Percentiles rank a stretch among this genome's conserved stretches.
phyloP scores from a whole-genome alignment of 2,113 vertebrate genomes.

The Oreocharis arfaki region DNA sequence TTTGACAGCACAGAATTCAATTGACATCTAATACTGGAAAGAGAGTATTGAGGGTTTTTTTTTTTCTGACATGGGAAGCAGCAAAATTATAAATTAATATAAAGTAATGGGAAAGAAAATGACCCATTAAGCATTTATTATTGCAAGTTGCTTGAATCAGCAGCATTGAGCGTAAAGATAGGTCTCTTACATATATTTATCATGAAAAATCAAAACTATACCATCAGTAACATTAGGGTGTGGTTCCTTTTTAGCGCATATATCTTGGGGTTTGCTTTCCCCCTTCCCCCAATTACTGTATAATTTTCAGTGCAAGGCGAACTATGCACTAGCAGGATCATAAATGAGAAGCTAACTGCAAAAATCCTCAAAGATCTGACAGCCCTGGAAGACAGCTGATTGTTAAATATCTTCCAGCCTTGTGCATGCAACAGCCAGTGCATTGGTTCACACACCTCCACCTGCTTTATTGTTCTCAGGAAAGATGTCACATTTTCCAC shows the following conservation, averaged over 20 bases:
- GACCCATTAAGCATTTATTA: not conserved
- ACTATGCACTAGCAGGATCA: not conserved
- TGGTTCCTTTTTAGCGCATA: not conserved
- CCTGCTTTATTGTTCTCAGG: not conserved
- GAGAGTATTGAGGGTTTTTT: accelerated
- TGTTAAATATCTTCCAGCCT: not conserved
- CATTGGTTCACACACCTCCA: not conserved
- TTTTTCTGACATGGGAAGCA: not conserved
- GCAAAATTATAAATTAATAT: not conserved
- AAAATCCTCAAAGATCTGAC: not conserved
- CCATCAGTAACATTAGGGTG: not conserved
- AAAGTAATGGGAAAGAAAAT: not conserved
- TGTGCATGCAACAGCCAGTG: not conserved
- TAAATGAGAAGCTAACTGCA: not conserved
- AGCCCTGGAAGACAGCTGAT: not conserved
- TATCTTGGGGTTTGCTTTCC: not conserved
- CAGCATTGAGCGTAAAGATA: not conserved
- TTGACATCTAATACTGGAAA: not conserved
- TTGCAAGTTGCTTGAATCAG: not conserved
- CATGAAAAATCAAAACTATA: not conserved
- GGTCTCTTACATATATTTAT: not conserved
- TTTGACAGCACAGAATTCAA: not conserved
- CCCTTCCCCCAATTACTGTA: not conserved
- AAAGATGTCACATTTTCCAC: not conserved
- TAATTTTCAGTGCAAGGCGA: not conserved